Evolutionary conservation across 2,888 invertebrate genomes (phyloP).

Genomic region (Agriotes lineatus): DNA sequence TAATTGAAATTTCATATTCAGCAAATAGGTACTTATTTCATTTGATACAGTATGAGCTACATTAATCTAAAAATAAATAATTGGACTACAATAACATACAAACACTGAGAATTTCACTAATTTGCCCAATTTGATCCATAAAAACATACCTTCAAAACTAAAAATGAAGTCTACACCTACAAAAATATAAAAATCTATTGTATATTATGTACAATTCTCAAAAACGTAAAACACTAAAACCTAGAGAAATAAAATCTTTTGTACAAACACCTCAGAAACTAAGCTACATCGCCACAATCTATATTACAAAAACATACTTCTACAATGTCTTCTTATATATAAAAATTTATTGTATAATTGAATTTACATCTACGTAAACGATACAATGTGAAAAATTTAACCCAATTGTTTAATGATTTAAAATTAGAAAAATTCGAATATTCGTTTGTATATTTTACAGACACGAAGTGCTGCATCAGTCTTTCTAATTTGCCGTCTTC

Average conservation of each 20-base stretch:
- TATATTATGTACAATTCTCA: constrained; percentile 36
- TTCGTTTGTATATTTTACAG: constrained; percentile 51
- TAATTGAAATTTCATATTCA: too few relatives aligned
- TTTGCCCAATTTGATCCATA: neutral
- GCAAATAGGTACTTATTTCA: too few relatives aligned
- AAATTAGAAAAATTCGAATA: constrained; percentile 52
- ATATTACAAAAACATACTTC: constrained; percentile 41
- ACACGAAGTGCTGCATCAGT: constrained; percentile 37
- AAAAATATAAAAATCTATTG: constrained; percentile 40
- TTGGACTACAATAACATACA: neutral
- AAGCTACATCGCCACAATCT: constrained; percentile 42
- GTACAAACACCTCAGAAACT: constrained; percentile 45
- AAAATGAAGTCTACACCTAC: constrained; percentile 32
- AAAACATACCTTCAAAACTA: too few relatives aligned
- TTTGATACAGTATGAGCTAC: too few relatives aligned
- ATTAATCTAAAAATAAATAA: too few relatives aligned
- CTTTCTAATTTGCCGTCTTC: constrained; percentile 43
- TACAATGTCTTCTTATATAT: constrained; percentile 41
- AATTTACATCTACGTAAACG: constrained; percentile 44
- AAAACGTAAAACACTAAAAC: constrained; percentile 27
- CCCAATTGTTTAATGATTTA: constrained; percentile 47
- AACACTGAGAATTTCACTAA: neutral
- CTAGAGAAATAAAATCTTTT: constrained; percentile 40
- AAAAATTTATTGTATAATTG: constrained; percentile 41
- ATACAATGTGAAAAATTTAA: constrained; percentile 51